Conservation (phyloP, 1,140 invertebrate species). For the Drusus annulatus region DNA sequence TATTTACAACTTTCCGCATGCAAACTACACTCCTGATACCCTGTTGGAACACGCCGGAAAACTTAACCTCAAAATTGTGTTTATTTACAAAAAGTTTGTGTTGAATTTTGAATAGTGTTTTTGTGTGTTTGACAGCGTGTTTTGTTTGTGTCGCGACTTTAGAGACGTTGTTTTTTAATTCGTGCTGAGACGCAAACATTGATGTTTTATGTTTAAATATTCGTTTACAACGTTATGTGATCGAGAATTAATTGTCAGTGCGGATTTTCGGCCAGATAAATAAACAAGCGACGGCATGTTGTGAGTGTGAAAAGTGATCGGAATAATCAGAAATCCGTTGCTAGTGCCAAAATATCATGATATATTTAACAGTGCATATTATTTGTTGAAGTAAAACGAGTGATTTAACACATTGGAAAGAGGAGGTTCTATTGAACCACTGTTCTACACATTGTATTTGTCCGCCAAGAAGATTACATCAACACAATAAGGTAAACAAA, state of each 20-base stretch:
- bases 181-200: background rate
- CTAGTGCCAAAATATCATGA: slow-evolving; percentile 33
- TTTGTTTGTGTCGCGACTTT: slow-evolving; percentile 29
- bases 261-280: slow-evolving; percentile 19
- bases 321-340: slow-evolving; percentile 18
- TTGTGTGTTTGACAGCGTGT: slow-evolving; percentile 42
- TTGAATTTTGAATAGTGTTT: slow-evolving; percentile 29
- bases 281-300: slow-evolving; percentile 38
- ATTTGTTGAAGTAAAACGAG: background rate
- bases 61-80: slow-evolving; percentile 35
- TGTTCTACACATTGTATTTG: too few relatives aligned
- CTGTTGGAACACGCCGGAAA: slow-evolving; percentile 11
- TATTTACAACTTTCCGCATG: slow-evolving; percentile 4
- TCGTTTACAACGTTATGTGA: background rate
- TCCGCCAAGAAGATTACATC: too few relatives aligned
- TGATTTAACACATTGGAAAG: slow-evolving; percentile 11
- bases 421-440: slow-evolving; percentile 1
- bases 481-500: too few relatives aligned
- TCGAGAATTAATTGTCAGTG: background rate
- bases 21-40: background rate
- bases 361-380: background rate
- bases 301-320: slow-evolving; percentile 29
- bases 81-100: slow-evolving; percentile 37
- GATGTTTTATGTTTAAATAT: slow-evolving; percentile 20
- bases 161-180: slow-evolving; percentile 10